A percentile compares a stretch with the other conserved stretches of the same genome.
Evolutionary conservation across 2,888 invertebrate genomes (phyloP).

Genomic region (Microctonus brassicae): DNA sequence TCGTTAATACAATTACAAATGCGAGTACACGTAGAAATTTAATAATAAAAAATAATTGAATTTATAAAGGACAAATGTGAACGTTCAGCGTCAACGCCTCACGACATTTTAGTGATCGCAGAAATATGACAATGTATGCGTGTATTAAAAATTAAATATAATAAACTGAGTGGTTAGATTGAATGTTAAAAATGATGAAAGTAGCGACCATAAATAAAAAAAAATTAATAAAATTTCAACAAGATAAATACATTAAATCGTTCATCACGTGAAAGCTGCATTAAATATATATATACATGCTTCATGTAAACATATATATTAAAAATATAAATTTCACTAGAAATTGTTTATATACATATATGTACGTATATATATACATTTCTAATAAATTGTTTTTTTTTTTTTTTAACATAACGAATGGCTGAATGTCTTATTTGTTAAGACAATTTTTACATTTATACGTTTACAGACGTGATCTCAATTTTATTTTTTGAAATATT

Average conservation of each 20-base stretch:
- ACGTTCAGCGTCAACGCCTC: conserved; percentile 32
- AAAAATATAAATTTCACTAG: no score
- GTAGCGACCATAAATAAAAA: neutral
- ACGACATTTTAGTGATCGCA: neutral
- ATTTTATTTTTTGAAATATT: conserved; percentile 40
- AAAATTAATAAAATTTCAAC: no score
- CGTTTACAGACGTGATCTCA: conserved; percentile 50
- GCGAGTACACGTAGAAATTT: neutral
- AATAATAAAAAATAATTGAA: conserved; percentile 9
- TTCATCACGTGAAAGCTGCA: no score
- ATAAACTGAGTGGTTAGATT: neutral
- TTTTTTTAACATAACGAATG: neutral
- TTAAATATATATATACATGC: no score
- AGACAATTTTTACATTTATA: conserved; percentile 60
- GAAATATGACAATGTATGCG: neutral
- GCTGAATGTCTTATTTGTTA: conserved; percentile 38
- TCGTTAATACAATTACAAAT: conserved; percentile 16
- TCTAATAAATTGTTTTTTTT: neutral
- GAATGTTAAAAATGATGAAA: conserved; percentile 3
- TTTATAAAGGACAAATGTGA: neutral
- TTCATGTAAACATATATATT: no score
- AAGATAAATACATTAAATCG: no score
- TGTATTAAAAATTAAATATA: neutral
- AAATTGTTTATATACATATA: no score
- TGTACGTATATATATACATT: neutral